Evolutionary conservation across 2,113 vertebrate species (phyloP).

Genomic region (Saccopteryx bilineata): DNA sequence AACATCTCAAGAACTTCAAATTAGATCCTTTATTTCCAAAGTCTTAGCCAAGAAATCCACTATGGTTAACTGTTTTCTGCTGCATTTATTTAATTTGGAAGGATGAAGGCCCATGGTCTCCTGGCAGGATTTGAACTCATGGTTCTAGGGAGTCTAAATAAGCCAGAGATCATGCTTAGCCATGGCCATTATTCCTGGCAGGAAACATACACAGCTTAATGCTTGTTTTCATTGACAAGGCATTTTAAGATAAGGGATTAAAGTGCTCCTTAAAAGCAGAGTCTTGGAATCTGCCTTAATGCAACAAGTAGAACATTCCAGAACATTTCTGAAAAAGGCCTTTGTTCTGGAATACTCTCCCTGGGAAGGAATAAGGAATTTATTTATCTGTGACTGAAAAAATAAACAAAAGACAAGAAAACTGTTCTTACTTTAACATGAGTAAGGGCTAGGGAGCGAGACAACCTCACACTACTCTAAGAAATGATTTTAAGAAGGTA

Average conservation of each 20-base stretch:
- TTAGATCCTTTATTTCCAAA: slow-evolving; percentile 42
- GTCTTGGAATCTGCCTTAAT: background rate
- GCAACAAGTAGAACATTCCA: slow-evolving; percentile 41
- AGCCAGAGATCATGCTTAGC: slow-evolving; percentile 59
- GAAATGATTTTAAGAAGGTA: slow-evolving; percentile 47
- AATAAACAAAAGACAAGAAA: background rate
- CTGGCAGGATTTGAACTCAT: slow-evolving; percentile 71
- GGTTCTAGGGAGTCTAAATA: slow-evolving; percentile 69
- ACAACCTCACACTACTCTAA: background rate
- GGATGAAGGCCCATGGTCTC: slow-evolving; percentile 50
- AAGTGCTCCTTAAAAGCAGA: slow-evolving; percentile 33
- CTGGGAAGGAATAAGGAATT: background rate
- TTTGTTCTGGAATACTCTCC: slow-evolving; percentile 58
- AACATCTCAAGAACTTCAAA: slow-evolving; percentile 24
- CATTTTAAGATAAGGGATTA: slow-evolving; percentile 65
- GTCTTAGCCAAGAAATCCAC: slow-evolving; percentile 49
- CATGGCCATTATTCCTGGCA: background rate
- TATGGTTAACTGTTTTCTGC: slow-evolving; percentile 15
- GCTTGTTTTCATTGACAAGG: slow-evolving; percentile 53
- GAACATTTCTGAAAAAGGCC: background rate
- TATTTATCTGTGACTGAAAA: background rate
- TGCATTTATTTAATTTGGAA: slow-evolving; percentile 58
- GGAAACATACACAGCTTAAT: background rate
- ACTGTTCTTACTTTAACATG: background rate
- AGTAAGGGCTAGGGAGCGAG: slow-evolving; percentile 15